phyloP scores from a whole-genome alignment of 2,113 vertebrate genomes.

The Zapus hudsonius region DNA sequence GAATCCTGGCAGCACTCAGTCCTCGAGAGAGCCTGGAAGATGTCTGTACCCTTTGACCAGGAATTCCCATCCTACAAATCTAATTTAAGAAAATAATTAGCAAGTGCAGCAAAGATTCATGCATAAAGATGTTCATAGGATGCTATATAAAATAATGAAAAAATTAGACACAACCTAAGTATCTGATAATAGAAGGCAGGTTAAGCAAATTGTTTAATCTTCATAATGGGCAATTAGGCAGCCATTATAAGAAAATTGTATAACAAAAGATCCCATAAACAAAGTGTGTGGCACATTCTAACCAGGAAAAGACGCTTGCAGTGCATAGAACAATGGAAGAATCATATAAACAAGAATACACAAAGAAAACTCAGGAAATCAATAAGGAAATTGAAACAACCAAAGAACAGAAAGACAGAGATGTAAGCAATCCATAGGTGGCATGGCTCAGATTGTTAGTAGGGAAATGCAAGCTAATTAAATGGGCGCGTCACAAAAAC shows the following conservation, averaged over 20 bases:
- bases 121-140: constrained; percentile 26
- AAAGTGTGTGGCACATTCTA: neutral
- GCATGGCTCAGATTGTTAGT: neutral
- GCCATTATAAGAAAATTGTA: constrained; percentile 50
- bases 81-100: constrained; percentile 61
- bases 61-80: constrained; percentile 57
- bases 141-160: constrained; percentile 54
- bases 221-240: constrained; percentile 41
- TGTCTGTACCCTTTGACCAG: constrained; percentile 3
- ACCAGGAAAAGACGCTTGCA: constrained; percentile 6
- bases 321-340: neutral
- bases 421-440: neutral
- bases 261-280: constrained; percentile 45
- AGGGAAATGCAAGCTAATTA: neutral
- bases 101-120: neutral
- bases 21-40: constrained; percentile 32
- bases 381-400: neutral
- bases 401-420: neutral
- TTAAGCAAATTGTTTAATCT: constrained; percentile 60
- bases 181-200: constrained; percentile 1
- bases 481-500: neutral
- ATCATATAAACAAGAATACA: neutral
- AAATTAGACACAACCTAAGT: constrained; percentile 42
- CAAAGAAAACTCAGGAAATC: constrained; percentile 20
- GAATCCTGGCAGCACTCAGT: neutral